A percentile compares a stretch with the other conserved stretches of the same genome.
These are phyloP conservation scores for Otolemur crassicaudatus DNA, from an alignment of 2,797 vertebrate species.

Conservation along the genomic window DNA sequence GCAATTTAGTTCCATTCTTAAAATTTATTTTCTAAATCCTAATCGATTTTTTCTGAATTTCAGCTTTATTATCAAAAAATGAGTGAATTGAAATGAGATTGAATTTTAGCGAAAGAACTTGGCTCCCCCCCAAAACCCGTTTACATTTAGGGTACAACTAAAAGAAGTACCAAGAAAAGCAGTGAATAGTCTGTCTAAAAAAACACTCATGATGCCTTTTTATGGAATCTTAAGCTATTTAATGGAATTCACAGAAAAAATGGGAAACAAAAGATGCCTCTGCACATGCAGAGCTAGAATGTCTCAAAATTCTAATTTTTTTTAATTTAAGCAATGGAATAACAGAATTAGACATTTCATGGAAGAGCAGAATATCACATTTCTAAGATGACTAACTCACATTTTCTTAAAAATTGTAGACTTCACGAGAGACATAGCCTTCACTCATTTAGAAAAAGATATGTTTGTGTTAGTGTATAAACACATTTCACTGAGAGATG, in stretches of 20 bases:
- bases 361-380: not conserved
- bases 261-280: not conserved
- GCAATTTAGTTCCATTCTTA: not conserved
- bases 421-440: not conserved
- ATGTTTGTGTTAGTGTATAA: conserved; percentile 19
- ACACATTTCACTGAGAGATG: not conserved
- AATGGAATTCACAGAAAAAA: not conserved
- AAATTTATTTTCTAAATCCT: not conserved
- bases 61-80: not conserved
- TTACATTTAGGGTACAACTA: not conserved
- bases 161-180: not conserved
- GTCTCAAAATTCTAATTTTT: not conserved
- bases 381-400: not conserved
- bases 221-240: not conserved
- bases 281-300: not conserved
- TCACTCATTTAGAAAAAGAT: not conserved
- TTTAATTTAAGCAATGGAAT: not conserved
- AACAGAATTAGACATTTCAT: not conserved
- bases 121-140: not conserved
- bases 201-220: not conserved
- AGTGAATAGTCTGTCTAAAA: not conserved
- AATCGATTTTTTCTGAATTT: not conserved
- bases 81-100: not conserved
- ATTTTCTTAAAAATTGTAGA: not conserved
- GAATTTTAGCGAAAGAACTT: not conserved